phyloP scores from a whole-genome alignment of 2,888 invertebrate species.

The Aelia acuminata region DNA sequence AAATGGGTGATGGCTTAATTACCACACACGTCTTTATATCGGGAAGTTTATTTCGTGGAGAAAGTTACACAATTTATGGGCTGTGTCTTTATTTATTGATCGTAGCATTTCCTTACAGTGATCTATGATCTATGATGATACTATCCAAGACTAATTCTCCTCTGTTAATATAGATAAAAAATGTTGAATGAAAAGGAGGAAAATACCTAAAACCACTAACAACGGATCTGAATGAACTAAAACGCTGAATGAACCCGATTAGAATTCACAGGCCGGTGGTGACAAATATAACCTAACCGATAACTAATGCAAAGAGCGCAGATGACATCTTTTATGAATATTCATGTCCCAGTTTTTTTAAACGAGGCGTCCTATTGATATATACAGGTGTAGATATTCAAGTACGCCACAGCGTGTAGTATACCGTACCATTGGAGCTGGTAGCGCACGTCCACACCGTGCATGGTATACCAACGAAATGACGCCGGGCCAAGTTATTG shows the following conservation, averaged over 20 bases:
- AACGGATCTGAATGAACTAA: too few species aligned
- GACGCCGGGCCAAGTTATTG: neutral
- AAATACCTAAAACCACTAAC: too few species aligned
- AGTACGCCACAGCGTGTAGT: neutral
- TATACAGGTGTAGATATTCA: neutral
- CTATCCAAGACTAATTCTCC: too few species aligned
- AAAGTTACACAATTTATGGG: too few species aligned
- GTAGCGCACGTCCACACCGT: conserved; percentile 10
- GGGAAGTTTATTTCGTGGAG: too few species aligned
- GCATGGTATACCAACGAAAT: neutral
- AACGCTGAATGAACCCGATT: neutral
- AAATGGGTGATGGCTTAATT: too few species aligned
- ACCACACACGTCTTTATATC: too few species aligned
- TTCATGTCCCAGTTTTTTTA: neutral
- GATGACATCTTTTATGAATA: neutral
- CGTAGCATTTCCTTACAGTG: too few species aligned
- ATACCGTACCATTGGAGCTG: neutral
- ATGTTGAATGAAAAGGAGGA: too few species aligned
- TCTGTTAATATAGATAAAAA: too few species aligned
- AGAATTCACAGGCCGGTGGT: neutral
- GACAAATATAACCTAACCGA: neutral
- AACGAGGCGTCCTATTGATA: neutral
- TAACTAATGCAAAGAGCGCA: neutral
- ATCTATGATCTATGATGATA: too few species aligned
- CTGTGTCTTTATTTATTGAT: too few species aligned